Evolutionary conservation across 2,888 invertebrate genomes (phyloP).

Genomic region (Cinara cedri): DNA sequence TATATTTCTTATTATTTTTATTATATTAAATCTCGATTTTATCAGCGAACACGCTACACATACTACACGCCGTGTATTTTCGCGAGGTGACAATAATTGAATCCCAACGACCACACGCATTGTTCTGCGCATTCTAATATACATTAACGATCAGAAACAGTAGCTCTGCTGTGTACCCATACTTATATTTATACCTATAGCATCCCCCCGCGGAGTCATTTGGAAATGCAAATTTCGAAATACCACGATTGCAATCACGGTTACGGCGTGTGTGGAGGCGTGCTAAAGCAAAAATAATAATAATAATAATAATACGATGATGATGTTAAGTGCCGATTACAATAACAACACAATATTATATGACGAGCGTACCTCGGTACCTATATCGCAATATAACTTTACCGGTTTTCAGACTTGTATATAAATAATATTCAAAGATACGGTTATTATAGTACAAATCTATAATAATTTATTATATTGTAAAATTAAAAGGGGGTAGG

Average conservation of each 20-base stretch:
- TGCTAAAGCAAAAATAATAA: slow-evolving; percentile 29
- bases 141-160: slow-evolving; percentile 40
- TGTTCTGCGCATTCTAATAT: slow-evolving; percentile 34
- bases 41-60: slow-evolving; percentile 40
- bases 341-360: slow-evolving; percentile 9
- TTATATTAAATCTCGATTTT: slow-evolving; percentile 44
- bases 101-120: slow-evolving; percentile 48
- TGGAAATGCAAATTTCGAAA: slow-evolving; percentile 55
- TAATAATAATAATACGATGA: slow-evolving; percentile 32
- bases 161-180: slow-evolving; percentile 9
- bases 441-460: no score
- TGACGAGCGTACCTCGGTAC: no score
- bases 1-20: slow-evolving; percentile 38
- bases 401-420: slow-evolving; percentile 7
- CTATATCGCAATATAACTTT: slow-evolving; percentile 2
- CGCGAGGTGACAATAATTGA: slow-evolving; percentile 57
- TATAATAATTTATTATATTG: no score
- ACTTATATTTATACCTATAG: background rate
- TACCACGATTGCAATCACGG: slow-evolving; percentile 47
- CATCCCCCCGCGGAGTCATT: slow-evolving; percentile 32
- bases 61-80: slow-evolving; percentile 36
- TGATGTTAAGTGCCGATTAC: slow-evolving; percentile 28
- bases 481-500: no score
- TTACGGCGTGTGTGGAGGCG: slow-evolving; percentile 2
- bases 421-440: no score